Evolutionary conservation across 2,888 invertebrate genomes (phyloP).

Genomic region (Spilarctia lutea): DNA sequence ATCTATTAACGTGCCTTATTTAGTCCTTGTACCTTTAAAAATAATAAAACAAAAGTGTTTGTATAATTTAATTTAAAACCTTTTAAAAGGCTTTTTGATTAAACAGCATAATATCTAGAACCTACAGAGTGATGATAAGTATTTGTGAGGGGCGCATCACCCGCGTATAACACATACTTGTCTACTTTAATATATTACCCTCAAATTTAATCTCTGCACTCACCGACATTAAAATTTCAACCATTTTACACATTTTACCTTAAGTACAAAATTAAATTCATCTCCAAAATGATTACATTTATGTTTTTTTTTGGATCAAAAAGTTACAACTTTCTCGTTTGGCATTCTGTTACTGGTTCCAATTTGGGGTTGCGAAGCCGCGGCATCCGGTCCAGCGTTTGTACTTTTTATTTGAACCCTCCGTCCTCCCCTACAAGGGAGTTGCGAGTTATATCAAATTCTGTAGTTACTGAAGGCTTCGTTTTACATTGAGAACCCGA

Average conservation of each 20-base stretch:
- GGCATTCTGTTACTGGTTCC: constrained; percentile 43
- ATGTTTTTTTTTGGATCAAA: constrained; percentile 30
- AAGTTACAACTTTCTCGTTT: constrained; percentile 47
- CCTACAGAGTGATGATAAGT: neutral
- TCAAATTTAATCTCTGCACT: constrained; percentile 7
- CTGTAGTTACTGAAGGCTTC: constrained; percentile 6
- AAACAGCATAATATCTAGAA: neutral
- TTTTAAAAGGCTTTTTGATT: neutral
- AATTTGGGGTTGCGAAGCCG: constrained; percentile 46
- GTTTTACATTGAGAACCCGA: constrained; percentile 2
- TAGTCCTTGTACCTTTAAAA: too few relatives aligned
- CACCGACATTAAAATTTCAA: constrained; percentile 39
- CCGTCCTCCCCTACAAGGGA: constrained; percentile 3
- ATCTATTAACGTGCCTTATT: too few relatives aligned
- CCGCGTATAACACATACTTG: neutral
- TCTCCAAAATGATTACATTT: constrained; percentile 47
- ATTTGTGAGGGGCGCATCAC: neutral
- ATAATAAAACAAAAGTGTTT: too few relatives aligned
- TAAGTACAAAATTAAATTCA: constrained; percentile 48
- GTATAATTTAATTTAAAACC: too few relatives aligned
- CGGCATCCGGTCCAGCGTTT: constrained; percentile 50
- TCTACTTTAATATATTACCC: constrained; percentile 7
- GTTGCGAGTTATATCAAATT: constrained; percentile 24
- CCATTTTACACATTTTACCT: constrained; percentile 17
- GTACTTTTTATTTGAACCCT: constrained; percentile 42